phyloP scores from a whole-genome alignment of 2,888 invertebrate genomes.

The Drosophila multiciliata region DNA sequence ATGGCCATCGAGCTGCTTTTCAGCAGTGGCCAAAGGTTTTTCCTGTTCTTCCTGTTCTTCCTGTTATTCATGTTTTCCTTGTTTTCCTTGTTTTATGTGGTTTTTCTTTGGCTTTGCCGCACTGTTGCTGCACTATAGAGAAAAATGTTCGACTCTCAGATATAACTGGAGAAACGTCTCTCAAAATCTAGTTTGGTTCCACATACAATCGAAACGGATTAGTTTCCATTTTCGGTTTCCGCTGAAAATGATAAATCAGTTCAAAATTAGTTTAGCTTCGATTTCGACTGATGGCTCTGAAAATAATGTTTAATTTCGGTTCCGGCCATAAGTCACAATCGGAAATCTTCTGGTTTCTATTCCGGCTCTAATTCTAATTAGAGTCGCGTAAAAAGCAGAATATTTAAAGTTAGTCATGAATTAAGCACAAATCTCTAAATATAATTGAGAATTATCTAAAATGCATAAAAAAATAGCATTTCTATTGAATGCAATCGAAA shows the following conservation, averaged over 20 bases:
- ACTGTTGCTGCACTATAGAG: not conserved
- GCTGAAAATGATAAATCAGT: not conserved
- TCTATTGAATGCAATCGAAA: not conserved
- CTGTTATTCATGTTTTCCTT: not conserved
- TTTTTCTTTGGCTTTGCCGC: not conserved
- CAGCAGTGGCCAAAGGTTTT: constrained; percentile 2
- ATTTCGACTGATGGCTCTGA: not conserved
- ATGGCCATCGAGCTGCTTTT: constrained; percentile 34
- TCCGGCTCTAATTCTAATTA: not conserved
- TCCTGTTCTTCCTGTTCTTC: not conserved
- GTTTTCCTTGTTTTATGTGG: not conserved
- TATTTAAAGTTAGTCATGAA: too few relatives aligned
- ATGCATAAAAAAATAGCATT: not conserved
- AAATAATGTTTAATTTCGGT: not conserved
- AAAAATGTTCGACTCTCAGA: not conserved
- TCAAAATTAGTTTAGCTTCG: not conserved
- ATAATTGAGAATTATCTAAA: not conserved
- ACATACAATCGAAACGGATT: not conserved
- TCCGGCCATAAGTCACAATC: not conserved
- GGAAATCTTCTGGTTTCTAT: not conserved
- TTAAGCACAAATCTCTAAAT: not conserved
- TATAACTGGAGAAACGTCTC: not conserved
- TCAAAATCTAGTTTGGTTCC: not conserved
- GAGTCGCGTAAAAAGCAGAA: not conserved
- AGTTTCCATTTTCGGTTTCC: not conserved